Base-by-base conservation (phyloP, 2,888 invertebrate species). In the Andrena chrysosceles region DNA sequence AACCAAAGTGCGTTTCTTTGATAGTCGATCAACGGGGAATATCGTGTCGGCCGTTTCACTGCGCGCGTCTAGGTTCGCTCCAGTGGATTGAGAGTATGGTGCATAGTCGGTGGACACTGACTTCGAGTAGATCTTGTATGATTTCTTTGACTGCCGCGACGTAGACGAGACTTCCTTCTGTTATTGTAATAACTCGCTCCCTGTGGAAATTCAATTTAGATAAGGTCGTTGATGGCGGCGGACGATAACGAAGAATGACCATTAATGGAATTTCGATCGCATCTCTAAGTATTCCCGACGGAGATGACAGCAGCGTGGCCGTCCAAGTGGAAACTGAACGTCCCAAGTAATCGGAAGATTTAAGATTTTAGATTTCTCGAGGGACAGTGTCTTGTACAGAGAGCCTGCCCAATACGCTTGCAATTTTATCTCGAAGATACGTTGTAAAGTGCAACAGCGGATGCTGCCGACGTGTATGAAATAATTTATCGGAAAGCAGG, bases 211-310 rank as follows among this genome's bases (percentile, higher is more conserved):
- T 56, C 70, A 79, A 78, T 78, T 75, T 70, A 62, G 74, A 74
- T 72, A 68, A 62, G 42, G 74, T 63, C 54, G 35, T 10, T 7
- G 60, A 60, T 67, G 64, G 56, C 23, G 33, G 49, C 13, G 52
- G 54, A 26, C 60, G 71, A 73, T 82, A 82, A 79, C 79, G 75
- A 71, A 52, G 42, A 79, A 31, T 62, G 76, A 68, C 67, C 74
- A 70, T 83, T 83, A 76, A 73, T 60, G 62, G 79, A 76, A 79
- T 80, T 80, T 66, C 76, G 81, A 83, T 77, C 67, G 67, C 63
- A 60, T 83, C 73, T 81, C 52, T 77, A 83, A 71, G 81, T 74
- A 81, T 77, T 70, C 77, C 81, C 77, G n/a, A 49, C 69, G 69
- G 76, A 56, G 52, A 77, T 81, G 81, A 69, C 77, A 74, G n/a